phyloP scores from a whole-genome alignment of 2,888 invertebrate genomes.

The Microplitis deprimator region DNA sequence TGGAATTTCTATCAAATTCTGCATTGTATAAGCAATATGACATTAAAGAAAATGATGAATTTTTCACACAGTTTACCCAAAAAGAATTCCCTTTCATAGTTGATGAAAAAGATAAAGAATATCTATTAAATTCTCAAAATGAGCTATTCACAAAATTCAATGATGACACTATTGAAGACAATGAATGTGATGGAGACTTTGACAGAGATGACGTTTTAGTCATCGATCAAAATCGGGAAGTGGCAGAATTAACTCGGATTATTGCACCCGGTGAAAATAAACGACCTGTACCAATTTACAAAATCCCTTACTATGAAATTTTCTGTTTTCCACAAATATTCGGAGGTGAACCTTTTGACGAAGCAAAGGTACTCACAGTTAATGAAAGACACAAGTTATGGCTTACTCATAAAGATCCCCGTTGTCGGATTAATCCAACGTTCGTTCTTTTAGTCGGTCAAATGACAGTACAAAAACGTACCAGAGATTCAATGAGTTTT shows the following conservation, averaged over 20 bases:
- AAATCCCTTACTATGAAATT: not conserved
- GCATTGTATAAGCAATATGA: not conserved
- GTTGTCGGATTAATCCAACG: not conserved
- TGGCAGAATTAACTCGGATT: not conserved
- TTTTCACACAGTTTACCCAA: not conserved
- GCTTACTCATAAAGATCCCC: not conserved
- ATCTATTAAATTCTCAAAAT: not conserved
- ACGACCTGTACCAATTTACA: not conserved
- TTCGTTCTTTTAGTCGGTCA: not conserved
- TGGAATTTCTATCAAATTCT: slow-evolving; percentile 1
- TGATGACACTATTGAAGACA: not conserved
- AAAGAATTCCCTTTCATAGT: not conserved
- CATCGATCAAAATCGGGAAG: not conserved
- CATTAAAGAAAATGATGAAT: not conserved
- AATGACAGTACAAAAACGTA: no score
- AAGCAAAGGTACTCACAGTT: not conserved
- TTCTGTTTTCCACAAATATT: not conserved
- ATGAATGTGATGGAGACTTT: not conserved
- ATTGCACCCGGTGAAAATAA: not conserved
- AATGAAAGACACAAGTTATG: not conserved
- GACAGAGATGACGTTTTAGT: not conserved
- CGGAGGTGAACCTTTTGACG: not conserved
- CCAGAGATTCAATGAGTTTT: not conserved
- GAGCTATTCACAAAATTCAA: not conserved
- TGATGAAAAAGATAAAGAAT: not conserved